These are phyloP conservation scores for Ptychoptera albimana DNA, from an alignment of 2,888 invertebrate species.

Conservation along the genomic window DNA sequence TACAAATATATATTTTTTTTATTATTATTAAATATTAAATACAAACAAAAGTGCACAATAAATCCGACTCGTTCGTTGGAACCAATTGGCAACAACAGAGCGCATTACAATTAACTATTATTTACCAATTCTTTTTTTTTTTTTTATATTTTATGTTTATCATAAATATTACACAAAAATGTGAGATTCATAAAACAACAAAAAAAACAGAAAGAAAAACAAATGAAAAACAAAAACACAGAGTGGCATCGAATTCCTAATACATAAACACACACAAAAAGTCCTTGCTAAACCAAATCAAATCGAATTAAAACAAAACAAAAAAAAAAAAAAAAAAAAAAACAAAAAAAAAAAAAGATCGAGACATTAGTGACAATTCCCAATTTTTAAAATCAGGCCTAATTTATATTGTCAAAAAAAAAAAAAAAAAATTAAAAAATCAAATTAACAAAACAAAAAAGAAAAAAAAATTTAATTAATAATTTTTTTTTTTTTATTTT, in stretches of 20 bases:
- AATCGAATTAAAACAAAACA: not conserved
- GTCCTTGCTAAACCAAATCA: not conserved
- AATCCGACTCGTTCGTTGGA: constrained; percentile 19
- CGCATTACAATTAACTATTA: constrained; percentile 6
- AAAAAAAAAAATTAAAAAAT: constrained; percentile 13
- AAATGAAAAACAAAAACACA: not conserved
- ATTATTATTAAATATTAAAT: constrained; percentile 7
- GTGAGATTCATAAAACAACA: no score
- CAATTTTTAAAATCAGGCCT: no score
- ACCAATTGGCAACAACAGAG: constrained; percentile 17
- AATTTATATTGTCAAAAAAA: constrained; percentile 2
- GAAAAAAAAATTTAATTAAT: constrained; percentile 6
- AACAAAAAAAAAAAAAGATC: constrained; percentile 11
- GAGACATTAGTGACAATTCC: constrained; percentile 32
- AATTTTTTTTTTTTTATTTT: no score
- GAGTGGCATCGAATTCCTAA: no score
- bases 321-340: constrained; percentile 11
- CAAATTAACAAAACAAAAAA: constrained; percentile 14
- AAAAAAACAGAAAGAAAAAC: not conserved
- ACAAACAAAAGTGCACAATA: constrained; percentile 15
- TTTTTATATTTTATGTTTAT: not conserved
- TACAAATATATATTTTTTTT: constrained; percentile 8
- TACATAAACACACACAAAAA: no score
- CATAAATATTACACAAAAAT: no score
- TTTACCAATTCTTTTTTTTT: not conserved